Evolutionary conservation across 2,888 invertebrate genomes (phyloP), one percentile per base, ranked within the genome.

Genomic region (Ephialtes manifestator): DNA sequence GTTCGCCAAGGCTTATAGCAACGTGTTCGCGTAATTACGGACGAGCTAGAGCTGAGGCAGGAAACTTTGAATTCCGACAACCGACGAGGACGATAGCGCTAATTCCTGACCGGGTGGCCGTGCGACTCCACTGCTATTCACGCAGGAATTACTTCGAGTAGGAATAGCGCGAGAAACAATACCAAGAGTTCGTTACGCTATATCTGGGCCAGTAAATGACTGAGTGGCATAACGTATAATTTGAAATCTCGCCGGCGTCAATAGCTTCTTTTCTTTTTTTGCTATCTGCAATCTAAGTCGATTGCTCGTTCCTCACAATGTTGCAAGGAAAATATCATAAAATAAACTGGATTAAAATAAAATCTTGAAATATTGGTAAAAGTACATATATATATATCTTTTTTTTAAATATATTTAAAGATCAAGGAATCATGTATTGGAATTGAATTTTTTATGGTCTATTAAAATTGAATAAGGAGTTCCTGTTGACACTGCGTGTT

Each of bases 1-100:
- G 55, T 60, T 60, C 35, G 28, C 67, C 81, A 55, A 81, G 82
- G 78, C 82, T 79, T 70, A 55, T 39, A 43, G 63, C 68, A 58
- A 60, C 72, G 67, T 65, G 48, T 83, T 83, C 77, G 31, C 74
- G 81, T 84, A 81, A 86, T 86, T 81, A 70, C 76, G 43, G 43
- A 65, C 71, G 80, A 72, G 67, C 71, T 24, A 77, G 63, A 60
- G 70, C 39, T 39, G 63, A 39, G 60, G 48, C 74, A 72, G 81
- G 68, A 84, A 84, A 84, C 84, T 81, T 77, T 78, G 48, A 74
- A 84, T 82, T 86, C 82, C 53, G 39, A 86, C 35, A 10, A 48
- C 31, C 39, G 43, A 67, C 51, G 60, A 8, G 72, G 31, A 31
- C 18, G 71, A 76, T 71, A 65, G 35, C 71, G 35, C 18, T 20